Conservation (phyloP, 2,888 invertebrate genomes). For the Apotomis turbidana region DNA sequence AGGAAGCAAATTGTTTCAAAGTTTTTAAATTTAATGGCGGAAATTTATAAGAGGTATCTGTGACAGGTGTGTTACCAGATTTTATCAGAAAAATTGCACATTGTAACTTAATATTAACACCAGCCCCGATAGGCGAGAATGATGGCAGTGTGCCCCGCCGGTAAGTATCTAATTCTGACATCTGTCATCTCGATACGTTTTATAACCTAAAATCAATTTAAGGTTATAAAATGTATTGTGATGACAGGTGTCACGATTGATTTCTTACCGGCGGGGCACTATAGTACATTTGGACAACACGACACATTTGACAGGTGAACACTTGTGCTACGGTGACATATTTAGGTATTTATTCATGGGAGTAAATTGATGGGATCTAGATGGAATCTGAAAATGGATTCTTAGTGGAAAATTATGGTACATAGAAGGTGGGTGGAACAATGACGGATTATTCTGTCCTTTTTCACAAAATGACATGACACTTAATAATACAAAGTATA, state of each 20-base stretch:
- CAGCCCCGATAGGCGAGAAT: background rate
- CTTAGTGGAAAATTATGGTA: conserved; percentile 35
- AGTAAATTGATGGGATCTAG: conserved; percentile 17
- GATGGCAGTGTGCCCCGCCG: background rate
- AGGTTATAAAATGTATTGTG: too few species aligned
- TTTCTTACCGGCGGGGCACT: too few species aligned
- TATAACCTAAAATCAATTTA: too few species aligned
- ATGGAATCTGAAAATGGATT: conserved; percentile 23
- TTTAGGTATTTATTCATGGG: background rate
- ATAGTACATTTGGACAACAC: conserved; percentile 8
- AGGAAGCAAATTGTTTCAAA: background rate
- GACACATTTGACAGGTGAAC: conserved; percentile 5
- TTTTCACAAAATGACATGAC: conserved; percentile 1
- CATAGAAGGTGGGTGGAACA: conserved; percentile 12
- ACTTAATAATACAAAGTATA: background rate
- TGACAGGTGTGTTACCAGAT: background rate
- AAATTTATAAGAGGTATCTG: too few species aligned
- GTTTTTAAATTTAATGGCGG: too few species aligned
- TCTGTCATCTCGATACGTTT: too few species aligned
- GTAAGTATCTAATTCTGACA: too few species aligned
- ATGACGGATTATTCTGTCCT: conserved; percentile 17
- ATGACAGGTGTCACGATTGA: too few species aligned
- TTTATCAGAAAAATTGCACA: background rate
- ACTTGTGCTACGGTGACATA: conserved; percentile 5
- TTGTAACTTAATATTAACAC: background rate